Base-by-base conservation (phyloP, 2,888 invertebrate genomes). In the Pheosia tremula region DNA sequence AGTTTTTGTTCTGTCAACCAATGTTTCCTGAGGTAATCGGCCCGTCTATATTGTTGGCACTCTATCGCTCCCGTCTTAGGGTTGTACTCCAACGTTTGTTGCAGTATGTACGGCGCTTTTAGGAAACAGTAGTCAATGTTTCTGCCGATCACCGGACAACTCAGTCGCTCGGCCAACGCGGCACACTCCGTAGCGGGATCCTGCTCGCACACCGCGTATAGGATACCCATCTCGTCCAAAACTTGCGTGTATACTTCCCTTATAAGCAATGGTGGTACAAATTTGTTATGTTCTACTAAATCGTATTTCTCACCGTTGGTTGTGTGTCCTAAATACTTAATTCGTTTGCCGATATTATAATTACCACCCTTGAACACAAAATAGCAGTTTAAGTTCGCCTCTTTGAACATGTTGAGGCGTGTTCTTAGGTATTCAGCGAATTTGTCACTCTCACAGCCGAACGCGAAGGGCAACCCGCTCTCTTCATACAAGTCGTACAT, bases 301-400 rank as follows among this genome's bases (percentile, higher is more conserved):
- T 61, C 50, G 11, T 61, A 60, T 3, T 45, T 43, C 38, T 24
- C 38, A 10, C 9, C 24, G 39, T 13, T 8, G 4, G 13, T 57
- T 43, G 3, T 10, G 43, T 43, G 8, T 43, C 10, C 8, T 9
- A 13, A 60, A 47, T 7, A 10, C 43, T 62, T 37, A 2, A 78
- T 58, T 60, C 68, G 73, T 39, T 60, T 64, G 0, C 71, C 43
- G 0, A 75, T 61, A 13, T 78, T 64, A 13, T 60, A 36, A 43
- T 80, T 72, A 0, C 84, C 81, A 4, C 85, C 84, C 74, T 86
- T 81, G 53, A 87, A 77, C 13, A 87, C 58, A 41, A 84, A 68
- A 58, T 77, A 78, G 54, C 84, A 85, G 58, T 71, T 74, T 0
- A 87, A 62, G 36, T 83, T 80, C 7, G 83, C 81, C 9, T 71